phyloP scores from a whole-genome alignment of 1,140 invertebrate species.

The Temnothorax longispinosus region DNA sequence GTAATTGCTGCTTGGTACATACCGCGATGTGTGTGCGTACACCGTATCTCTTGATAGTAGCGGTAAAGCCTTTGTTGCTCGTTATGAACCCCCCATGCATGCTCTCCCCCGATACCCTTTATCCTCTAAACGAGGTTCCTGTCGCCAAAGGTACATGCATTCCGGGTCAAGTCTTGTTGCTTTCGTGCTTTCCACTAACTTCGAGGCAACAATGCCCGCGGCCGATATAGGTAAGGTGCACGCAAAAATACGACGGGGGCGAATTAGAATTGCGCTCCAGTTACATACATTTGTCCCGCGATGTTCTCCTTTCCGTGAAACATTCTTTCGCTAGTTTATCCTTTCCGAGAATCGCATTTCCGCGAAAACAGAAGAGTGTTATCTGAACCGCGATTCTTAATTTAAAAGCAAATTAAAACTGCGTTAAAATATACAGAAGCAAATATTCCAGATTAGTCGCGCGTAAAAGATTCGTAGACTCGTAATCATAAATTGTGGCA shows the following conservation, averaged over 20 bases:
- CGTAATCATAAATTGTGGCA: neutral
- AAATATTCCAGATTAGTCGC: neutral
- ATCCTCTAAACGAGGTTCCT: constrained; percentile 47
- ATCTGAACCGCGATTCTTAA: neutral
- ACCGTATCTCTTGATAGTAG: constrained; percentile 34
- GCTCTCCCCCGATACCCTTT: constrained; percentile 40
- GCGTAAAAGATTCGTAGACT: neutral
- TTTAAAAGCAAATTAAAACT: constrained; percentile 14
- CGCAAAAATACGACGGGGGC: constrained; percentile 35
- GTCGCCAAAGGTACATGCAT: constrained; percentile 52
- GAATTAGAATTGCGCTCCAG: constrained; percentile 37
- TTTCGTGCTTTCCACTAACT: constrained; percentile 29
- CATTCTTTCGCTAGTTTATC: constrained; percentile 41
- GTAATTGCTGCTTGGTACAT: constrained; percentile 12
- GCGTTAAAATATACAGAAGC: neutral
- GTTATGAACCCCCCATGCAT: constrained; percentile 40
- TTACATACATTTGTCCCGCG: constrained; percentile 36
- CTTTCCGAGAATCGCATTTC: constrained; percentile 1
- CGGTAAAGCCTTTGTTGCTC: constrained; percentile 39
- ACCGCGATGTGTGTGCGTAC: constrained; percentile 5
- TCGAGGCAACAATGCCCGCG: constrained; percentile 28
- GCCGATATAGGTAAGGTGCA: constrained; percentile 27
- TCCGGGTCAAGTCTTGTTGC: constrained; percentile 44
- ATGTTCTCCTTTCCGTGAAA: constrained; percentile 15
- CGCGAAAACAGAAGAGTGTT: neutral